Evolutionary conservation across 2,797 vertebrate genomes (phyloP).

Genomic region (Sebastes oblongus): DNA sequence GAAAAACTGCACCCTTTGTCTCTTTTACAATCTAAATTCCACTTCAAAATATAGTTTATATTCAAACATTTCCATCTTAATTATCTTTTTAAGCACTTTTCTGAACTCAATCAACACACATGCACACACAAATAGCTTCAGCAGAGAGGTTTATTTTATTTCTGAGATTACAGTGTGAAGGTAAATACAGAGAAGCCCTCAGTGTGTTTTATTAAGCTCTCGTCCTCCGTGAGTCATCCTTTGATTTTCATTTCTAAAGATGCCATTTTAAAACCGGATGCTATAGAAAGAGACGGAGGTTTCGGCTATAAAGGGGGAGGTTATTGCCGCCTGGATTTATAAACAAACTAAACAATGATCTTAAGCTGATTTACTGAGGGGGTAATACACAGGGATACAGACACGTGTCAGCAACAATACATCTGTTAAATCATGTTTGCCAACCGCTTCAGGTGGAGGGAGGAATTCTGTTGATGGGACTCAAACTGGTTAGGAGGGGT

Average conservation of each 20-base stretch:
- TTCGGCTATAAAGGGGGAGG: constrained; percentile 26
- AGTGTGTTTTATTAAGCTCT: constrained; percentile 63
- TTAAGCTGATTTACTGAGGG: constrained; percentile 65
- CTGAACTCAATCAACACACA: constrained; percentile 46
- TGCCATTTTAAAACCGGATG: constrained; percentile 57
- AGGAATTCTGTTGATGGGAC: constrained; percentile 9
- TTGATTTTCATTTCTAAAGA: constrained; percentile 77
- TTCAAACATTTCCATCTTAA: constrained; percentile 14
- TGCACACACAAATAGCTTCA: constrained; percentile 40
- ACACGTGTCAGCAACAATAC: constrained; percentile 61
- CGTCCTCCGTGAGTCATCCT: constrained; percentile 62
- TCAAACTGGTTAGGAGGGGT: neutral
- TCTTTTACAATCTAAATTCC: neutral
- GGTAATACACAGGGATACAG: constrained; percentile 58
- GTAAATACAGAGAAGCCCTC: constrained; percentile 57
- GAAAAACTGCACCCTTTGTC: neutral
- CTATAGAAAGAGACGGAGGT: constrained; percentile 57
- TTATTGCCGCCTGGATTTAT: constrained; percentile 64
- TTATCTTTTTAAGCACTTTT: constrained; percentile 17
- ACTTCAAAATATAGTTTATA: neutral
- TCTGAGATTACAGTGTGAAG: constrained; percentile 61
- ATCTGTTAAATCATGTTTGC: constrained; percentile 40
- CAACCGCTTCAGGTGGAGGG: neutral
- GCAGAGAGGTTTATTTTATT: constrained; percentile 61
- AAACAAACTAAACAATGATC: constrained; percentile 71